Base-by-base conservation (phyloP, 1,140 invertebrate genomes). In the Hycleus cichorii region DNA sequence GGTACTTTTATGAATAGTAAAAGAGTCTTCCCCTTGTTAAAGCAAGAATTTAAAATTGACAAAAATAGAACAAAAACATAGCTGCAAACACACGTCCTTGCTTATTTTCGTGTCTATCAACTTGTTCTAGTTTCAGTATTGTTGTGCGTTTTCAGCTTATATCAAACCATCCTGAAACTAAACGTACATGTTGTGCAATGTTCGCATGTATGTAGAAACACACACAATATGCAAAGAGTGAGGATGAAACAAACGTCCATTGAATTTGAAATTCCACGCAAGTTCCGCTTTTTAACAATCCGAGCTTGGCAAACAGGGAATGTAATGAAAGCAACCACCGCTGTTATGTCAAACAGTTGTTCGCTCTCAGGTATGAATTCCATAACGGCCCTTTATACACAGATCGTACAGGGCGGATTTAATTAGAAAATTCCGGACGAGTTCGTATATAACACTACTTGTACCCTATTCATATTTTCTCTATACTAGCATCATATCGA, bases 331-430 rank as follows among this genome's bases (percentile, higher is more conserved):
- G 59, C 64, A 63, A 64, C 64, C 66, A 59, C 63, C 54, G 18
- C 58, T 62, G 66, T 64, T 64, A 67, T 67, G 66, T 67, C 64
- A 65, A 65, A 63, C 65, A 67, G 65, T 67, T 67, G 66, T 65
- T 67, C 59, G 64, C 66, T 67, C 58, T 65, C 66, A 67, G 66
- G 66, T 67, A 67, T 67, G 64, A 67, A 67, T 67, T 67, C 66
- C 66, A 67, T 67, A 67, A 67, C 64, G 66, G 61, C 64, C 32
- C 64, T 65, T 64, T 64, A 65, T 65, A 54, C 18, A 18, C 61
- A 61, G 62, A 54, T 32, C 32, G 32, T 32, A 32, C 32, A 32
- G 61, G 62, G 64, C 61, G 66, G 66, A 64, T 64, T 67, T 67
- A 67, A 67, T 67, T 67, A 67, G 65, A 67, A 67, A 67, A 67